Conservation (phyloP, 2,888 invertebrate genomes). For the Drosophila algonquin region DNA sequence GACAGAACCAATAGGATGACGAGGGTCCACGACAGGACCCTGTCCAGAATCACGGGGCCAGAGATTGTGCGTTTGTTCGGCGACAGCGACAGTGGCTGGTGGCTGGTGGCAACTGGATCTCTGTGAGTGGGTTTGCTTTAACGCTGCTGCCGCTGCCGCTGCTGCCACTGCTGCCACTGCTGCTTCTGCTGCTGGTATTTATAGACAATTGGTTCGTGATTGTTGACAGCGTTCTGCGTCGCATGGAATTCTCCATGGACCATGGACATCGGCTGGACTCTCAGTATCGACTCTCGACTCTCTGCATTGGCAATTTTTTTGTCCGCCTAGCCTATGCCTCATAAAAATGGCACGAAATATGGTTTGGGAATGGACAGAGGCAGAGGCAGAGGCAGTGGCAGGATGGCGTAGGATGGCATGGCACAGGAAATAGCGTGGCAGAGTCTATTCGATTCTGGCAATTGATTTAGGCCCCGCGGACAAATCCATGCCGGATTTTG, state of each 20-base stretch:
- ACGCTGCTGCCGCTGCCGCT: slow-evolving; percentile 57
- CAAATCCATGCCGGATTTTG: slow-evolving; percentile 48
- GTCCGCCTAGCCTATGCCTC: slow-evolving; percentile 60
- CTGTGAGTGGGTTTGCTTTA: slow-evolving; percentile 65
- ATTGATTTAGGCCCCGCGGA: slow-evolving; percentile 56
- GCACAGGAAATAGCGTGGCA: slow-evolving; percentile 63
- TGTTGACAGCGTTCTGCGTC: slow-evolving; percentile 71
- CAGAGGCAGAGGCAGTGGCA: slow-evolving; percentile 4
- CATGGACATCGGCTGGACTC: slow-evolving; percentile 23
- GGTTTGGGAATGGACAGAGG: slow-evolving; percentile 39
- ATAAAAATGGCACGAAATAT: slow-evolving; percentile 76
- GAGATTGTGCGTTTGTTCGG: slow-evolving; percentile 49
- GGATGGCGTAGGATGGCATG: slow-evolving; percentile 13
- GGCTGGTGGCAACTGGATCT: slow-evolving; percentile 11
- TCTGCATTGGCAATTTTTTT: slow-evolving; percentile 65
- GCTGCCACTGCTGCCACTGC: slow-evolving; percentile 61
- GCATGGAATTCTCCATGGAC: slow-evolving; percentile 63
- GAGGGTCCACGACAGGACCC: slow-evolving; percentile 22
- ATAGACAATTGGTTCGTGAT: slow-evolving; percentile 80
- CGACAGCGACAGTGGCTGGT: too few relatives aligned
- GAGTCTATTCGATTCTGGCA: slow-evolving; percentile 41
- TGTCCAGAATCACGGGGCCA: slow-evolving; percentile 28
- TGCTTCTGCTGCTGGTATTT: slow-evolving; percentile 70
- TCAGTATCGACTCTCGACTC: slow-evolving; percentile 13
- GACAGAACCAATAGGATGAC: background rate